These are phyloP conservation scores for Manis javanica DNA, from an alignment of 2,797 vertebrate genomes.

Conservation along the genomic window DNA sequence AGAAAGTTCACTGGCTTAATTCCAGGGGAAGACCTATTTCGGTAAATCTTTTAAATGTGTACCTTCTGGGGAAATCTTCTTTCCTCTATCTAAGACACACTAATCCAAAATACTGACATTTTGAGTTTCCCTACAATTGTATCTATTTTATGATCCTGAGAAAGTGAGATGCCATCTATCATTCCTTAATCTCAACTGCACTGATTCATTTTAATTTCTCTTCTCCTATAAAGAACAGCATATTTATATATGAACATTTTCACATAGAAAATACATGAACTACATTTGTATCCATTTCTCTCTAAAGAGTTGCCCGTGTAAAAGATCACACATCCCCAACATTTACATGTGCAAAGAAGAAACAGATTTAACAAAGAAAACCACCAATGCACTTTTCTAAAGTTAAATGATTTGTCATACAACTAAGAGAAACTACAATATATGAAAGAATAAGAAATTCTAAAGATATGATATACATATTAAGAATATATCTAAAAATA, in stretches of 20 bases:
- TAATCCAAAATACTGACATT: constrained; percentile 12
- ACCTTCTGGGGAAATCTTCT: neutral
- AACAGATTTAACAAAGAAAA: neutral
- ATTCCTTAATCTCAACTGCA: neutral
- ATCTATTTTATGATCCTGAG: neutral
- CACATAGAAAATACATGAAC: constrained; percentile 7
- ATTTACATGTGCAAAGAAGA: neutral
- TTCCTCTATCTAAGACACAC: neutral
- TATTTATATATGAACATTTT: neutral
- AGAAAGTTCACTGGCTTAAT: neutral
- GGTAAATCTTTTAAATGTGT: neutral
- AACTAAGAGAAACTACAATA: neutral
- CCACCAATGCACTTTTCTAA: neutral
- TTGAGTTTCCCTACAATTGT: neutral
- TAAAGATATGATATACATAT: neutral
- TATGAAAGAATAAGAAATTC: neutral
- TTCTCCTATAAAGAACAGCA: neutral
- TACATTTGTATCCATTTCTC: neutral
- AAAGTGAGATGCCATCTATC: neutral
- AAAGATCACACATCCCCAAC: neutral
- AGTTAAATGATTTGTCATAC: neutral
- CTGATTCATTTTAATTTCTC: neutral
- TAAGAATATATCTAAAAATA: constrained; percentile 2
- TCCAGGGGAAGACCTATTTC: neutral
- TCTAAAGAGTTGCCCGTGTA: neutral